phyloP scores from a whole-genome alignment of 2,888 invertebrate genomes.

The Parthenolecanium corni region DNA sequence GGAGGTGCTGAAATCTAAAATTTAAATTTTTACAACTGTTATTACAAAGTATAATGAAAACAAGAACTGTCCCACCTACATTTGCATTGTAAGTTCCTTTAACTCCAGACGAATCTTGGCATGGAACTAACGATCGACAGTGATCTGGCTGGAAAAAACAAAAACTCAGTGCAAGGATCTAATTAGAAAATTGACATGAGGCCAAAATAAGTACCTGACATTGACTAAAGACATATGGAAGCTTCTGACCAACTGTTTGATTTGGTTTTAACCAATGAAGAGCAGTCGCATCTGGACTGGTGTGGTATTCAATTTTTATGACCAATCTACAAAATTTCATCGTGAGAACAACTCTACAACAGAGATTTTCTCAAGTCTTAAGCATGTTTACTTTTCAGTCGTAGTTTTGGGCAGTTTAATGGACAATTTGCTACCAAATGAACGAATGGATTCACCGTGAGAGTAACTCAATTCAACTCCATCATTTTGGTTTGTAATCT shows the following conservation, averaged over 20 bases:
- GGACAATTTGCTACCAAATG: constrained; percentile 67
- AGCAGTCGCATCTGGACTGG: constrained; percentile 64
- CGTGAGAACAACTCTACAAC: not conserved
- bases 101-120: constrained; percentile 83
- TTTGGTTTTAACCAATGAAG: constrained; percentile 78
- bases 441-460: constrained; percentile 49
- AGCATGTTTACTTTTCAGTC: constrained; percentile 33
- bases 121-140: constrained; percentile 78
- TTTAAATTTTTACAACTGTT: not conserved
- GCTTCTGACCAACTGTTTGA: constrained; percentile 75
- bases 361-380: not conserved
- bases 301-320: constrained; percentile 55
- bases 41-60: too few species aligned
- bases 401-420: constrained; percentile 48
- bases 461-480: constrained; percentile 47
- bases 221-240: constrained; percentile 77
- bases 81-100: constrained; percentile 72
- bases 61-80: constrained; percentile 37
- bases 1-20: constrained; percentile 37
- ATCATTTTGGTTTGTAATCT: constrained; percentile 45
- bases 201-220: constrained; percentile 48
- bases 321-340: not conserved
- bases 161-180: too few species aligned
- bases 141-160: constrained; percentile 53
- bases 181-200: not conserved